phyloP scores from a whole-genome alignment of 2,113 vertebrate species.

The Nannospalax galili region DNA sequence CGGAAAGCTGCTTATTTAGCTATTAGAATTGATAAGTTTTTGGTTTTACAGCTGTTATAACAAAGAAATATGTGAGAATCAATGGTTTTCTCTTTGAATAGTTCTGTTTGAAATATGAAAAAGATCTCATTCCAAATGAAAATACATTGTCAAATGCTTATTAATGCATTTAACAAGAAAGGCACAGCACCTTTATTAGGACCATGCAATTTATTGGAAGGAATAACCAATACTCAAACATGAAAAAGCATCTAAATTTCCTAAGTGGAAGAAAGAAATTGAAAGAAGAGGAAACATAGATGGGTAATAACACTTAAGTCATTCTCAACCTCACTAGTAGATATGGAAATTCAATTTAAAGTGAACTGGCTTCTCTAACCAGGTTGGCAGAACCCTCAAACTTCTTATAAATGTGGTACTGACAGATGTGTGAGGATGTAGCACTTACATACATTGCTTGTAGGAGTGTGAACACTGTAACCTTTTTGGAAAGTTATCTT shows the following conservation, averaged over 20 bases:
- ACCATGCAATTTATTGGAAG: neutral
- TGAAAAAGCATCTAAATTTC: conserved; percentile 25
- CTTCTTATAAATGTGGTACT: neutral
- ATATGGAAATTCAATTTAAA: neutral
- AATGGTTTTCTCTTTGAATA: neutral
- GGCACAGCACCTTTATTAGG: neutral
- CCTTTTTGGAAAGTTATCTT: neutral
- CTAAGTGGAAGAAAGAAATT: conserved; percentile 5
- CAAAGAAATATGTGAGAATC: neutral
- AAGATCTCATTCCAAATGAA: neutral
- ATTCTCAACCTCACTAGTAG: neutral
- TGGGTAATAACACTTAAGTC: neutral
- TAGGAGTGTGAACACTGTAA: neutral
- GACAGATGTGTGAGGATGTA: neutral
- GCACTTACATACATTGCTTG: neutral
- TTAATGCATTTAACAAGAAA: conserved; percentile 40
- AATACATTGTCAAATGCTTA: conserved; percentile 8
- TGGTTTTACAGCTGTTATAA: neutral
- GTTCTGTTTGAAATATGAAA: conserved; percentile 31
- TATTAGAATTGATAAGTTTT: neutral
- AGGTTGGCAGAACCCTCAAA: neutral
- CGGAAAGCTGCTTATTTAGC: neutral
- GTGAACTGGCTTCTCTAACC: neutral
- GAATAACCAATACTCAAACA: neutral
- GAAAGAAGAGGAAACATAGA: neutral